Evolutionary conservation across 2,113 vertebrate genomes (phyloP).

Genomic region (Athene noctua): DNA sequence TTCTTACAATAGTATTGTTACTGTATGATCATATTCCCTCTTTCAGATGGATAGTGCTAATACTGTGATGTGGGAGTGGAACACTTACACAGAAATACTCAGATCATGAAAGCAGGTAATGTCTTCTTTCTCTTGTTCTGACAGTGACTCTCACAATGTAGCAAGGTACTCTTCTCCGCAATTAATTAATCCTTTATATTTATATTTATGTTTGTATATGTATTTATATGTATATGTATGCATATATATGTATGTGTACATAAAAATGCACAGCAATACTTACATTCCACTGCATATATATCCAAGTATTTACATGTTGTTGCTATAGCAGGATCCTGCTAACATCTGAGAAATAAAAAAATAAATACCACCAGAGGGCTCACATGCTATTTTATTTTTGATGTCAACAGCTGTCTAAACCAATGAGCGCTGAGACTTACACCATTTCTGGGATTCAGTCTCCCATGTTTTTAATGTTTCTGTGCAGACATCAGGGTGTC

Average conservation of each 20-base stretch:
- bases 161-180: background rate
- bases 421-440: background rate
- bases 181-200: background rate
- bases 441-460: background rate
- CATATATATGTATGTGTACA: background rate
- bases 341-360: background rate
- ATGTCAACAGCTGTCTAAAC: background rate
- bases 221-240: background rate
- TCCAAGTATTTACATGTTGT: background rate
- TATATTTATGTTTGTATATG: background rate
- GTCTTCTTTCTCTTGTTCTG: background rate
- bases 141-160: background rate
- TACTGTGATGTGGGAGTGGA: background rate
- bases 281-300: background rate
- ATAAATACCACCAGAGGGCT: conserved; percentile 36
- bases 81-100: background rate
- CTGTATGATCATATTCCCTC: background rate
- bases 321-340: background rate
- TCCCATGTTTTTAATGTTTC: background rate
- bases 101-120: background rate
- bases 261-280: background rate
- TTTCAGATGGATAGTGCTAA: background rate
- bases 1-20: background rate
- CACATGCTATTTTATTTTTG: background rate
- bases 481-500: background rate